These are phyloP conservation scores for Xiphophorus hellerii DNA, from an alignment of 2,113 vertebrate species.

Conservation along the genomic window DNA sequence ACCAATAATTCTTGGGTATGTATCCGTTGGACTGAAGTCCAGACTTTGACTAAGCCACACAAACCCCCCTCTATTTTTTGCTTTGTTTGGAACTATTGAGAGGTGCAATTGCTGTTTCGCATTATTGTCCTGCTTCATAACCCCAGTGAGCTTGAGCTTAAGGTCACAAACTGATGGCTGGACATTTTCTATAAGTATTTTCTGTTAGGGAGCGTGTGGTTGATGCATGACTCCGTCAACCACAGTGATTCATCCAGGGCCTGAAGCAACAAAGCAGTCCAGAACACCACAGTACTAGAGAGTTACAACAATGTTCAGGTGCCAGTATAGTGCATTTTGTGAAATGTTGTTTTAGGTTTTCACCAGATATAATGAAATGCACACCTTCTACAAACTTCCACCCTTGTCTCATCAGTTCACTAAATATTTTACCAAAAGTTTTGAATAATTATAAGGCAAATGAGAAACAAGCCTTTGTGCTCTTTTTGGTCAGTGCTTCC, in stretches of 20 bases:
- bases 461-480: neutral
- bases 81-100: neutral
- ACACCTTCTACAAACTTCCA: neutral
- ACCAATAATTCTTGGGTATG: no score
- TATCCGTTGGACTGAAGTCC: no score
- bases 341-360: neutral
- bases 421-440: neutral
- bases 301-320: neutral
- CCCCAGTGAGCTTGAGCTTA: no score
- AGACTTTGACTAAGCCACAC: no score
- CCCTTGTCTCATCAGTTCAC: neutral
- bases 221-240: no score
- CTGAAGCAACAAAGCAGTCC: neutral
- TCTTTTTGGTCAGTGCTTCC: neutral
- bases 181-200: no score
- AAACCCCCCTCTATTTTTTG: neutral
- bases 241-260: no score
- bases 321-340: neutral
- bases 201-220: no score
- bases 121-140: neutral
- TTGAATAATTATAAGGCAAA: neutral
- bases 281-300: neutral
- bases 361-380: neutral
- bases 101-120: neutral
- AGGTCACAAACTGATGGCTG: no score